Evolutionary conservation across 2,888 invertebrate genomes (phyloP), one percentile per base, ranked within the genome.

Genomic region (Eurytoma adleriae): DNA sequence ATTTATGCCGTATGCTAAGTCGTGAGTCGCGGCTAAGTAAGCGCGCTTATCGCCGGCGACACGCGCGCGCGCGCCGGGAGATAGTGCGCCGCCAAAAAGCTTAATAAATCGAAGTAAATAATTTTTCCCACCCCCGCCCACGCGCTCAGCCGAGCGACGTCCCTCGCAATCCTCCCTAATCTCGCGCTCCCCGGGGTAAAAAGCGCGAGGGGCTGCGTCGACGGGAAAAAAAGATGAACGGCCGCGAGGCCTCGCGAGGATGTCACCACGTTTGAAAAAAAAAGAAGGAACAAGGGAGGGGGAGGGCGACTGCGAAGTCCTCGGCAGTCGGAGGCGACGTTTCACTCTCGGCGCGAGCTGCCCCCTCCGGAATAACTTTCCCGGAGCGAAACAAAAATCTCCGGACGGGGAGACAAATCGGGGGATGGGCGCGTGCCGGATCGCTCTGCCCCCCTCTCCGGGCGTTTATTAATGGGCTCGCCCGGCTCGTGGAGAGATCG

Each of bases 171-270:
- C 76, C 76, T 59, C 61, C 68, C 69, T 48, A 76, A 69, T 69
- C 61, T 40, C 52, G 50, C 57, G 20, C 27, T 67, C 20, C n/a
- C 30, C 10, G n/a, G 27, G 52, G 16, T 24, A 78, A 56, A 59
- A 20, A 54, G 56, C 40, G 40, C 40, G 54, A 2, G 24, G 24
- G 24, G 24, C 2, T 27, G 3, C 1, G 16, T 0, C 24, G 14
- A 70, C 59, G 67, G 20, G 48, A 56, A 79, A 74, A 67, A 78
- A 72, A 68, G 72, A 79, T 67, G 69, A 71, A 59, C 57, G 54
- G 70, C 70, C 68, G 69, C n/a, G 50, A n/a, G 30, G 2, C 16
- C 54, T 1, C 54, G 54, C 54, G 54, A 14, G 14, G 16, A n/a
- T n/a, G 57, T 12, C 16, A n/a, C 18, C 14, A 56, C 24, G 16